Evolutionary conservation across 1,140 invertebrate genomes (phyloP), one percentile per base, ranked within the genome.

Genomic region (Cotesia vestalis): DNA sequence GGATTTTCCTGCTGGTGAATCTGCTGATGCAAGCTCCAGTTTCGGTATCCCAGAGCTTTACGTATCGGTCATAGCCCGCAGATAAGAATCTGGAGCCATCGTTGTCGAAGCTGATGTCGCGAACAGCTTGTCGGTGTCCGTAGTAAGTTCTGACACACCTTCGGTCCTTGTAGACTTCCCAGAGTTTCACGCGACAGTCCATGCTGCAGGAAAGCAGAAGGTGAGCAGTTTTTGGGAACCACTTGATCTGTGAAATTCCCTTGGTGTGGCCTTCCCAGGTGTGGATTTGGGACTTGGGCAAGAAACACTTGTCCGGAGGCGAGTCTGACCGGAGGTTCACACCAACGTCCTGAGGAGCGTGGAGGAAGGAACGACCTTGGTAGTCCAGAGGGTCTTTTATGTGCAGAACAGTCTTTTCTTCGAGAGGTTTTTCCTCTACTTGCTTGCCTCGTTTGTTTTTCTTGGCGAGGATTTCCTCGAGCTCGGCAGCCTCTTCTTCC

Each of bases 21-120:
- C 96, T 89, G n/a, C 91, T 92, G 36, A 97, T 89, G 79, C 96
- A 97, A 77, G 94, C 91, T 9, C 97, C 97, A 63, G 95, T 98
- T 89, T 99, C 98, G 0, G 98, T 99, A 85, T 99, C 98, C 98
- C 98, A 99, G 51, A 99, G 86, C 88, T 99, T 99, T 64, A 99
- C 95, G 80, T 95, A 98, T 51, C 96, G 90, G 88, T 95, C 94
- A 83, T 96, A 96, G 84, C 94, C 96, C 73, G 97, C 96, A 17
- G 96, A 98, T 12, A 99, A 86, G 84, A 99, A 99, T 80, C 95
- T 91, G 46, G 92, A 93, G 1, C 98, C 98, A 71, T 90, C 89
- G 83, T 98, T 98, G 82, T 99, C 98, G 86, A 99, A 99, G 81
- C 94, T 94, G 74, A 98, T 91, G 85, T 99, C 98, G 71, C 97